Percentiles rank a stretch among this genome's conserved stretches.
Evolutionary conservation across 2,113 vertebrate species (phyloP).

Genomic region (Melanerpes formicivorus): DNA sequence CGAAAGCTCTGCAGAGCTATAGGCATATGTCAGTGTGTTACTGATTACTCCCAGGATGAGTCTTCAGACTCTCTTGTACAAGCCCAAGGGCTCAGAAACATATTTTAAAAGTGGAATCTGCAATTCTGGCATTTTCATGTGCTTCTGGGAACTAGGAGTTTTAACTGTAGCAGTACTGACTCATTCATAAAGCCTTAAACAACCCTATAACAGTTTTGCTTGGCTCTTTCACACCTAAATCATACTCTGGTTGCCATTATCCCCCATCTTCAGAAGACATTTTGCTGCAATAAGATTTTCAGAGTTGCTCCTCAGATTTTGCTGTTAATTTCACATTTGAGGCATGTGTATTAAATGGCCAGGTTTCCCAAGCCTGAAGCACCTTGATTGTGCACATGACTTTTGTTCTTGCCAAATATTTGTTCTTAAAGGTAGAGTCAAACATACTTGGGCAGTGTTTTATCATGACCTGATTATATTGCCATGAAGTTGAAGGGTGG

Average conservation of each 20-base stretch:
- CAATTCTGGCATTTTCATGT: background rate
- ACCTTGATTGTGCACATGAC: fast-evolving
- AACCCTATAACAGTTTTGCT: background rate
- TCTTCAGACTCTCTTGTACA: background rate
- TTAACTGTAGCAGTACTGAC: background rate
- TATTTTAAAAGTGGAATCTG: background rate
- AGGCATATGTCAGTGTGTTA: background rate
- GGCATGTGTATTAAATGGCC: background rate
- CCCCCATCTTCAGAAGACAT: background rate
- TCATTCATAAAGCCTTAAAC: background rate
- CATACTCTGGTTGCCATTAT: fast-evolving
- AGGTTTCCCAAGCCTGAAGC: background rate
- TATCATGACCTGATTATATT: background rate
- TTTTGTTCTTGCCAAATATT: background rate
- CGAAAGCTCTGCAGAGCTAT: background rate
- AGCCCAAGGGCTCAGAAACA: background rate
- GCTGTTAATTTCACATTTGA: background rate
- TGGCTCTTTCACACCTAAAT: background rate
- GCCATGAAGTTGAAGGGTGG: background rate
- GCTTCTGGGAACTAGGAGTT: background rate
- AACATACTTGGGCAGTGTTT: background rate
- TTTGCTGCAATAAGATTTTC: background rate
- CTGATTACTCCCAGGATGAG: background rate
- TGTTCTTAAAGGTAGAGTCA: background rate
- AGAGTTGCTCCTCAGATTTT: background rate